Conservation (phyloP, 2,888 invertebrate species). For the Caradrina kadenii region DNA sequence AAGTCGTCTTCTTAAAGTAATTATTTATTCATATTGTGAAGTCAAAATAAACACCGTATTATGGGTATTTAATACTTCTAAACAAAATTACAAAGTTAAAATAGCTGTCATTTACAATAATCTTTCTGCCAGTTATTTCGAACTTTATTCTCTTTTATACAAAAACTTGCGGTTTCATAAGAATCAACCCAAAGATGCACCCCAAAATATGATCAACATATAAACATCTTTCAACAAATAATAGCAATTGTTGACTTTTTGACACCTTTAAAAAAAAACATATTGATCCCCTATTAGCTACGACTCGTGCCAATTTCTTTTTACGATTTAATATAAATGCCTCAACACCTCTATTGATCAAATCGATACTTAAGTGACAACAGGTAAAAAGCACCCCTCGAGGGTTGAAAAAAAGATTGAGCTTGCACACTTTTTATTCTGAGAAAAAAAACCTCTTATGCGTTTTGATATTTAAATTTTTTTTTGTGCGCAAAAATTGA, state of each 20-base stretch:
- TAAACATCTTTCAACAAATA: constrained; percentile 11
- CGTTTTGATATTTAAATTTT: constrained; percentile 68
- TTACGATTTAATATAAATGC: constrained; percentile 53
- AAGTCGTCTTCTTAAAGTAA: too few species aligned
- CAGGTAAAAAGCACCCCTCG: constrained; percentile 59
- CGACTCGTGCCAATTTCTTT: constrained; percentile 66
- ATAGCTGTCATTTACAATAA: too few species aligned
- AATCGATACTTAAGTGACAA: constrained; percentile 63
- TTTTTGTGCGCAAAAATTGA: constrained; percentile 64
- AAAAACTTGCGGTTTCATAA: background rate
- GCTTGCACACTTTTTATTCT: constrained; percentile 52
- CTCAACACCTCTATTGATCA: constrained; percentile 69
- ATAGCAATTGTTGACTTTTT: constrained; percentile 13
- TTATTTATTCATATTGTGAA: too few species aligned
- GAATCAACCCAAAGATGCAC: background rate
- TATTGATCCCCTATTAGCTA: constrained; percentile 57
- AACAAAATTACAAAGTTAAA: too few species aligned
- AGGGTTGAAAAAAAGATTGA: constrained; percentile 51
- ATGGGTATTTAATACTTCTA: too few species aligned
- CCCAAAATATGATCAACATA: constrained; percentile 5
- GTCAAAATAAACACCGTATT: too few species aligned
- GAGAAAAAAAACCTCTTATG: constrained; percentile 62
- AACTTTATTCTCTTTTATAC: background rate
- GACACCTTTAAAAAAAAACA: constrained; percentile 1
- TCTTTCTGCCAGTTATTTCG: too few species aligned